A percentile compares a stretch with the other conserved stretches of the same genome.
phyloP scores from a whole-genome alignment of 2,888 invertebrate species.

The Prenolepis imparis region DNA sequence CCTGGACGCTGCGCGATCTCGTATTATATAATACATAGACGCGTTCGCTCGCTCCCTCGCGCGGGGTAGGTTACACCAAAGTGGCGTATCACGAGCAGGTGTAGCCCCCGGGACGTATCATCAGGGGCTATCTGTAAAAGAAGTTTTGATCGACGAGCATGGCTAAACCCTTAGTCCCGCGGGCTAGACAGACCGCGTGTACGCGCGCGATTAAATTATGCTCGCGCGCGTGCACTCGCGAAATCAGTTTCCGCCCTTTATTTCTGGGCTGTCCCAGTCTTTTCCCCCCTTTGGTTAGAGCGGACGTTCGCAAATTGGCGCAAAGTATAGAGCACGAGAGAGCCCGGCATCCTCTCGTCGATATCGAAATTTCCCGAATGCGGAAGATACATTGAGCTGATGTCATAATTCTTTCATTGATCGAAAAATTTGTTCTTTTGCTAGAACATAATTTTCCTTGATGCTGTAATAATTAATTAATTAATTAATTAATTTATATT shows the following conservation, averaged over 20 bases:
- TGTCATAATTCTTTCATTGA: neutral
- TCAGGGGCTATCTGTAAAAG: conserved; percentile 66
- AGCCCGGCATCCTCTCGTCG: conserved; percentile 6
- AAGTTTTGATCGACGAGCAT: conserved; percentile 63
- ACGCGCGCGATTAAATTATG: conserved; percentile 63
- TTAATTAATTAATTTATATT: too few species aligned
- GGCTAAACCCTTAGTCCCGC: conserved; percentile 44
- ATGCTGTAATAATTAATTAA: too few species aligned
- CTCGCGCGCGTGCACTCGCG: conserved; percentile 30
- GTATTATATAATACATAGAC: conserved; percentile 74
- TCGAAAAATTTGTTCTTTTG: neutral
- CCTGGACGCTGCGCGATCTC: conserved; percentile 62
- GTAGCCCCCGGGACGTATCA: conserved; percentile 74
- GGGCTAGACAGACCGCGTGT: conserved; percentile 40
- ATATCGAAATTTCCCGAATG: conserved; percentile 39
- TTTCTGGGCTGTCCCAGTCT: conserved; percentile 38
- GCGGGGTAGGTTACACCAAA: conserved; percentile 61
- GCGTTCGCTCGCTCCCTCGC: conserved; percentile 28
- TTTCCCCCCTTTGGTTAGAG: conserved; percentile 5
- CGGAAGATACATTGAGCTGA: conserved; percentile 19
- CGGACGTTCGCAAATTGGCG: conserved; percentile 41
- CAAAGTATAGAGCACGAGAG: conserved; percentile 54
- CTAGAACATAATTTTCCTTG: neutral
- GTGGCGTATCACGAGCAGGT: conserved; percentile 77
- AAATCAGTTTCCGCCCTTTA: conserved; percentile 58